Conservation (phyloP, 1,140 invertebrate genomes). For the Pinna nobilis region DNA sequence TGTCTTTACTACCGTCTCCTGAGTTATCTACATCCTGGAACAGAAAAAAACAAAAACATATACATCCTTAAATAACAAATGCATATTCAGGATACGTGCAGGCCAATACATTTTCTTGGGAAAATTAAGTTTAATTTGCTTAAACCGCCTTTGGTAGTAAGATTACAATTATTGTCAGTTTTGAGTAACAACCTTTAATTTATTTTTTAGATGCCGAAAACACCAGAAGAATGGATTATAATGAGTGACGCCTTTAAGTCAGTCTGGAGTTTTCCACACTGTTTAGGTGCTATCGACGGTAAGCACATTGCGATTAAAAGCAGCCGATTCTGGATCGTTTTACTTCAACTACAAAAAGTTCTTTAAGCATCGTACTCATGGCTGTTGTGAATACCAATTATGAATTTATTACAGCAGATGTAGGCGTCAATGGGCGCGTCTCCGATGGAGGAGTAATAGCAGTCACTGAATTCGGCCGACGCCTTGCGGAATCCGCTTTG, state of each 20-base stretch:
- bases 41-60: no score
- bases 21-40: no score
- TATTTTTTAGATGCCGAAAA: conserved; percentile 20
- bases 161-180: no score
- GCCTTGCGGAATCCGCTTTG: no score
- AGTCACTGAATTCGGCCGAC: no score
- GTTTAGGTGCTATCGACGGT: conserved; percentile 73
- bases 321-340: conserved; percentile 58
- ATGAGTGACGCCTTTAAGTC: conserved; percentile 59
- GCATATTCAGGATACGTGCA: no score
- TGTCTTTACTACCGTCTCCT: no score
- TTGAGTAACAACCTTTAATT: not conserved
- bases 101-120: no score
- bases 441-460: conserved; percentile 30
- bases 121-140: no score
- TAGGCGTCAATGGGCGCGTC: conserved; percentile 50
- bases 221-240: conserved; percentile 12
- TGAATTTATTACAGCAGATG: conserved; percentile 68
- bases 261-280: conserved; percentile 74
- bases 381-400: conserved; percentile 72
- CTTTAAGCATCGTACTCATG: conserved; percentile 66
- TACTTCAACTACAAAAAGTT: conserved; percentile 70
- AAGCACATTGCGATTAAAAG: conserved; percentile 71
- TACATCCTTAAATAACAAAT: no score
- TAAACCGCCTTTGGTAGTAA: no score